Base-by-base conservation (phyloP, 2,797 vertebrate species). In the Octomys mimax region DNA sequence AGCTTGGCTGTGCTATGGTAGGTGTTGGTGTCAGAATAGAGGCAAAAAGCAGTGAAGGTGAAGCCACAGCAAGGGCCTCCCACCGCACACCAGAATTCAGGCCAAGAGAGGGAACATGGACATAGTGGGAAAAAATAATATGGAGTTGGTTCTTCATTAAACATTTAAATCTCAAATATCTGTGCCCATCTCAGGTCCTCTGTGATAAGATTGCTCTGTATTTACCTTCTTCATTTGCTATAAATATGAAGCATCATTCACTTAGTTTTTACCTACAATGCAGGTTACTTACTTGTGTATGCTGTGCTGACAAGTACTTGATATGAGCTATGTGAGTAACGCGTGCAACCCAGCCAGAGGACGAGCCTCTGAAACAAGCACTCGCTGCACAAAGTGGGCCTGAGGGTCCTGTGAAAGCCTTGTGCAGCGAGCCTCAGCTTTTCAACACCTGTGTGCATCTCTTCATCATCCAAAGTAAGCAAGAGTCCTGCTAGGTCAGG, bases 291-390 rank as follows among this genome's bases (percentile, higher is more conserved):
- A 75, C 52, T 73, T 4, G 49, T 66, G 33, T 11, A 39, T 10
- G 10, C 73, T 89, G 93, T 80, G 19, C 42, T 79, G n/a, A 31
- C 6, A 91, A 92, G 59, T 71, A 61, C 59, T 86, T 68, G n/a
- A 42, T 28, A 52, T 8, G 1, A 33, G 3, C 5, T 52, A 39
- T 57, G 19, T 18, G 4, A 4, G 2, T 39, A 78, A 73, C 49
- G 52, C 78, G 26, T 77, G 39, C 36, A 89, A 49, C 36, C 9
- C 6, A 39, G 59, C 28, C 49, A 66, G 71, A 28, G 83, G 83
- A 70, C 1, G 49, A 59, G 46, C 18, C 9, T 70, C 59, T 87
- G 49, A 49, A 83, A 36, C 10, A 33, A 70, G 73, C 5, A 39
- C 33, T 11, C 52, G 57, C 18, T 66, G 33, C 57, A 77, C 83